Percentiles rank a stretch among this genome's conserved stretches.
phyloP scores from a whole-genome alignment of 2,888 invertebrate genomes.

The Netelia inedita region DNA sequence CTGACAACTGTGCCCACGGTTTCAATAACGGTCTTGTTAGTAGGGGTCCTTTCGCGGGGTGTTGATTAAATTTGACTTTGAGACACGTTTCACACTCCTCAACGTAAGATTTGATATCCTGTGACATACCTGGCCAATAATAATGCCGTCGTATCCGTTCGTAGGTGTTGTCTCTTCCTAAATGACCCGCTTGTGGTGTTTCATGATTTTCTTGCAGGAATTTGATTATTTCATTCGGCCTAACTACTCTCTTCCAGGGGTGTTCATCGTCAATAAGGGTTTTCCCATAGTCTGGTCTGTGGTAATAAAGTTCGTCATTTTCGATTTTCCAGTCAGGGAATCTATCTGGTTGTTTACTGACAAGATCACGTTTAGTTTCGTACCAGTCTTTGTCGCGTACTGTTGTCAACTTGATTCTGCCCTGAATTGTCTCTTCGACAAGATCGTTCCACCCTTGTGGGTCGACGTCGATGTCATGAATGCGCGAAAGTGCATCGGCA shows the following conservation, averaged over 20 bases:
- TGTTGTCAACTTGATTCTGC: slow-evolving; percentile 13
- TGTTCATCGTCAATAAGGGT: slow-evolving; percentile 40
- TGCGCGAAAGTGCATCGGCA: slow-evolving; percentile 44
- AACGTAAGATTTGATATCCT: not conserved
- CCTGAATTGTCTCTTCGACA: not conserved
- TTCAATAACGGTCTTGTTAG: not conserved
- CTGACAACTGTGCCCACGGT: not conserved
- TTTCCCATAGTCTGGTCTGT: slow-evolving; percentile 5
- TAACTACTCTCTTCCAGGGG: slow-evolving; percentile 50
- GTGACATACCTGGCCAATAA: not conserved
- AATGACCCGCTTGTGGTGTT: slow-evolving; percentile 6
- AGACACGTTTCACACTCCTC: not conserved
- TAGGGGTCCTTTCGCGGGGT: not conserved
- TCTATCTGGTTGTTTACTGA: slow-evolving; percentile 3
- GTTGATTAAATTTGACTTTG: not conserved
- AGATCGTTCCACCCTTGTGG: slow-evolving; percentile 50
- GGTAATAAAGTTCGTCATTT: slow-evolving; percentile 25
- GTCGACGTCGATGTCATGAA: slow-evolving; percentile 48
- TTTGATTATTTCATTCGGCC: not conserved
- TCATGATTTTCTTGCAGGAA: slow-evolving; percentile 29
- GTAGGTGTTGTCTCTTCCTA: slow-evolving; percentile 32
- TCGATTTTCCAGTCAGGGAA: slow-evolving; percentile 51
- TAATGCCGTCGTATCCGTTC: not conserved
- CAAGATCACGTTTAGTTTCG: slow-evolving; percentile 39
- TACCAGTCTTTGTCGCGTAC: slow-evolving; percentile 51